Percentiles rank a stretch among this genome's conserved stretches.
phyloP scores from a whole-genome alignment of 1,140 invertebrate genomes.

The Polypedilum vanderplanki region DNA sequence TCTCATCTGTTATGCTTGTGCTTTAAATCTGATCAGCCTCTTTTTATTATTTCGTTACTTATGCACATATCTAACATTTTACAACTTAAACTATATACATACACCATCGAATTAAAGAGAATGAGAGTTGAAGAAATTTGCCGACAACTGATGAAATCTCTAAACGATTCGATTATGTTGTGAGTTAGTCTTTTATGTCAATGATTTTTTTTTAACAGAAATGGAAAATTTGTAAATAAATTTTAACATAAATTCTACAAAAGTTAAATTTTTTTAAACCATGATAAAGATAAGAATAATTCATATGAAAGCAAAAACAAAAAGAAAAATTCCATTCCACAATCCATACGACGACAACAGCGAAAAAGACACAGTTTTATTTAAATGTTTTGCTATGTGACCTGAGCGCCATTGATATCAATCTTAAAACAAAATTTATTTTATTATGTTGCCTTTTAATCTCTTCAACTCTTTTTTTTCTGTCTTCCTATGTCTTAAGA shows the following conservation, averaged over 20 bases:
- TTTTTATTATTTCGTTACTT: slow-evolving; percentile 13
- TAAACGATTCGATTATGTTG: neutral
- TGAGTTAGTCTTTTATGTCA: neutral
- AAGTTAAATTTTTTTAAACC: no score
- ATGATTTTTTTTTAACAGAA: neutral
- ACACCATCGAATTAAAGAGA: neutral
- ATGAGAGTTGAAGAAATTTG: neutral
- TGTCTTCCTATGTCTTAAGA: neutral
- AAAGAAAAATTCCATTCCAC: no score
- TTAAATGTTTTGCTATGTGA: neutral
- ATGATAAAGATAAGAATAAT: no score
- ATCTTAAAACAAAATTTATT: neutral
- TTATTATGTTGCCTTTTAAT: neutral
- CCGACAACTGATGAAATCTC: neutral
- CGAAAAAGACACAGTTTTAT: no score
- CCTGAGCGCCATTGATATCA: neutral
- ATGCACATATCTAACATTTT: neutral
- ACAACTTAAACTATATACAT: neutral
- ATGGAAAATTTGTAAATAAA: no score
- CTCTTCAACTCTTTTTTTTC: neutral
- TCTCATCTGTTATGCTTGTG: neutral
- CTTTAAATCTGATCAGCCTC: neutral
- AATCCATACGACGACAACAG: no score
- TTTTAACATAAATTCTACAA: no score
- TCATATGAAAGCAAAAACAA: no score